These are phyloP conservation scores for Orcinus orca DNA, from an alignment of 2,113 vertebrate species.

Conservation along the genomic window DNA sequence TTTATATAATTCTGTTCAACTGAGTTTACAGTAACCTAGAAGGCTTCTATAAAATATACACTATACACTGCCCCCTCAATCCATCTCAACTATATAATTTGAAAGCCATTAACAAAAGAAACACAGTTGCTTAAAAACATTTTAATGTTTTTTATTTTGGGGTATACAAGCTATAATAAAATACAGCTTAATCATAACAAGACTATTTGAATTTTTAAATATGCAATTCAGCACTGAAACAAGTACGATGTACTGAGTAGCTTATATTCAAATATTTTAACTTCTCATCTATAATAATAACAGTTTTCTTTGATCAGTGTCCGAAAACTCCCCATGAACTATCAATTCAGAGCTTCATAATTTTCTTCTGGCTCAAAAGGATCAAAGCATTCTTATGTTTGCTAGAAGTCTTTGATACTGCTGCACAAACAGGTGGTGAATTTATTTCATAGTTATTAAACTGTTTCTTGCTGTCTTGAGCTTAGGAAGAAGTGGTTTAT, in stretches of 20 bases:
- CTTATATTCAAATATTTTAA: conserved; percentile 49
- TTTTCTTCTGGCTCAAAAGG: conserved; percentile 49
- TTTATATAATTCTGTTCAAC: conserved; percentile 53
- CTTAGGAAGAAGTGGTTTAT: conserved; percentile 48
- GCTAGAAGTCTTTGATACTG: conserved; percentile 43
- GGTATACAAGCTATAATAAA: not conserved
- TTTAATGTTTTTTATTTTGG: conserved; percentile 34
- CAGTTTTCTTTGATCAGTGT: conserved; percentile 57
- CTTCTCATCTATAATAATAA: conserved; percentile 50
- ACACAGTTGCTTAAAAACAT: conserved; percentile 30
- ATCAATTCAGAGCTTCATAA: conserved; percentile 46
- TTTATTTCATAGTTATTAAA: conserved; percentile 61
- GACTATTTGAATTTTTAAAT: conserved; percentile 52
- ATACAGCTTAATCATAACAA: conserved; percentile 24
- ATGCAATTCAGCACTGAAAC: not conserved
- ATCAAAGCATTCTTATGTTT: conserved; percentile 64
- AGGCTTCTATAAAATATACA: conserved; percentile 17
- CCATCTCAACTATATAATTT: not conserved
- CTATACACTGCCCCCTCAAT: not conserved
- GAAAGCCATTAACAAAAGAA: conserved; percentile 21
- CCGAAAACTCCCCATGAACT: conserved; percentile 44
- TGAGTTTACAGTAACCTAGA: conserved; percentile 31
- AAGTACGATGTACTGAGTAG: not conserved
- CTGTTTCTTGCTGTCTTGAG: conserved; percentile 41
- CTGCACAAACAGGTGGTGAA: conserved; percentile 47